Evolutionary conservation across 2,797 vertebrate genomes (phyloP), one percentile per base, ranked within the genome.

Genomic region (Macroramphosus scolopax): DNA sequence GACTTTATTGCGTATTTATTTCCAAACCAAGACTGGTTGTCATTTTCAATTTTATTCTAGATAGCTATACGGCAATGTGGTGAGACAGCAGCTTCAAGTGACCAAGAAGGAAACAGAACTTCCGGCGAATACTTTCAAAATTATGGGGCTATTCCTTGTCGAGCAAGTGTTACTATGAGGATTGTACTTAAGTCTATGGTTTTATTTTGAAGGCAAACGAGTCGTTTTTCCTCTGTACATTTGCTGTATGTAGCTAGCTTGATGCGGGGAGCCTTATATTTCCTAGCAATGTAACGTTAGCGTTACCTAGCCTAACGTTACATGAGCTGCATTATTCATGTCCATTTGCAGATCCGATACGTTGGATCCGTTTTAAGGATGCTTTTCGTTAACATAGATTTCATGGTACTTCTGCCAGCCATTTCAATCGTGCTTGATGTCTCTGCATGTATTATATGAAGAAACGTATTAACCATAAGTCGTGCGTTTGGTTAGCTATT

Each of bases 281-380:
- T 74, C 49, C 25, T 15, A 25, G 48, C 72, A 37, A 24, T 66
- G 61, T 56, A 57, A 47, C 61, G 28, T 66, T 63, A 50, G 42
- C 62, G 33, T 68, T 61, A 70, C 50, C 9, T 60, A 75, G 68
- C 66, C 76, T n/a, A n/a, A n/a, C n/a, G n/a, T n/a, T 49, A 75
- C 64, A 80, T 37, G 63, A 75, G 67, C 76, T 85, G 83, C 81
- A 86, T 87, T 82, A 86, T 86, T 86, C 80, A 83, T 86, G 66
- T 71, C 26, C 35, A 67, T 64, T 57, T 73, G 72, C 78, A 71
- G 73, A 69, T 41, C 58, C 48, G 48, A 43, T 56, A 22, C 39
- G 46, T 56, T 48, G 52, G 39, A 51, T 34, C 44, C 57, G 20
- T 38, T 5, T 2, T 15, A 33, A 43, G n/a, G 31, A 10, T 46